Base-by-base conservation (phyloP, 2,797 vertebrate species). In the Eurystomus glaucurus region DNA sequence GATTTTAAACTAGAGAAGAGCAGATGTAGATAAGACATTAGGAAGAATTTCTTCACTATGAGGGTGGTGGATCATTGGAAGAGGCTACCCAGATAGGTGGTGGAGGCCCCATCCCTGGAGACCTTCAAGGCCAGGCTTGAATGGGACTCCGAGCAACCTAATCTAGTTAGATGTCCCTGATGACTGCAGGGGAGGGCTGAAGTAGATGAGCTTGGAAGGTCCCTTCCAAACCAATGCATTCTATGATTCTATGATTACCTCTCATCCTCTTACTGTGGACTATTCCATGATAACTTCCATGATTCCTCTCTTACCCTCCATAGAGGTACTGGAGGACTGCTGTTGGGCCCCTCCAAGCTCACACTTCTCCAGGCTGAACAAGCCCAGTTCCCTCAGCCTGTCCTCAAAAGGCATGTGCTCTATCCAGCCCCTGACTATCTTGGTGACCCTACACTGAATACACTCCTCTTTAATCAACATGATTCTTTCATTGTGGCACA, bases 301-400 rank as follows among this genome's bases (percentile, higher is more conserved):
- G 35, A 55, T 72, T 83, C 7, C 20, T 52, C 31, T 64, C 22
- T 35, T n/a, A 74, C 39, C 10, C 6, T 46, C 48, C 19, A 10
- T 3, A 21, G 14, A 57, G 19, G 15, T 61, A 35, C 22, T 21
- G 4, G 14, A 80, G 71, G 11, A 11, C 19, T 52, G 26, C 10
- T 68, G 1, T 14, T 14, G 57, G 5, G 12, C 7, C 1, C 2
- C 15, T 57, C 8, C 16, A 77, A 57, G 21, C 13, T 9, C 18
- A 61, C 4, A 37, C 6, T 71, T 55, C 29, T 84, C 3, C n/a
- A 45, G 12, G 11, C 15, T 85, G 41, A 71, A 20, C 7, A 52
- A 62, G 2, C 10, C 11, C 3, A 6, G 3, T 26, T 65, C 3
- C 25, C 9, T 57, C 33, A 64, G 25, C 6, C 14, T 65, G 26